Evolutionary conservation across 1,140 invertebrate species (phyloP).

Genomic region (Trachelipus rathkii): DNA sequence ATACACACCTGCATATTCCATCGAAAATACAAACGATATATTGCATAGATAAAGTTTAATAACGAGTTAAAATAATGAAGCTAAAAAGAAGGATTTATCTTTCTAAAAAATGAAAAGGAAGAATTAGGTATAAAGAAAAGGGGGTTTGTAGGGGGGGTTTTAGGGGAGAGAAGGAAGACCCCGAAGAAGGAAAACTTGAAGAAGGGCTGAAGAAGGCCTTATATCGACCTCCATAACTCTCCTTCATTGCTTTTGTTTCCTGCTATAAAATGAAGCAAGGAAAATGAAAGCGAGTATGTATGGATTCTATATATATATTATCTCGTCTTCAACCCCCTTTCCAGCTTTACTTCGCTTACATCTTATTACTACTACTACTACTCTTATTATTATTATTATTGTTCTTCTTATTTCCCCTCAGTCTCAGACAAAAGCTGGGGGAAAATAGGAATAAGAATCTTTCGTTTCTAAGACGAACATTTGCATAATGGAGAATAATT

Average conservation of each 20-base stretch:
- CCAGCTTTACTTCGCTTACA: no score
- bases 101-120: not conserved
- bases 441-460: not conserved
- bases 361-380: no score
- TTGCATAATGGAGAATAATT: slow-evolving; percentile 8
- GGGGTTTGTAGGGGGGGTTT: slow-evolving; percentile 2
- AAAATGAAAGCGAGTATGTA: not conserved
- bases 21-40: no score
- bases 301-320: no score
- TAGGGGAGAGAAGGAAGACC: not conserved
- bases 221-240: slow-evolving; percentile 32
- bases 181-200: slow-evolving; percentile 5
- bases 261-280: slow-evolving; percentile 7
- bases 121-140: slow-evolving; percentile 4
- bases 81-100: no score
- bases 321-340: no score
- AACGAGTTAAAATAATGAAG: no score
- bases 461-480: not conserved
- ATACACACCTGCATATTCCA: no score
- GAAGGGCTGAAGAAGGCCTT: slow-evolving; percentile 42
- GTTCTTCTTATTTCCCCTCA: not conserved
- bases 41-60: no score
- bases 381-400: no score
- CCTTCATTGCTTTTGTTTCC: slow-evolving; percentile 7
- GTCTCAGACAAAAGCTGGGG: not conserved